Base-by-base conservation (phyloP, 2,888 invertebrate genomes). In the Zygothrica quintamaculata region DNA sequence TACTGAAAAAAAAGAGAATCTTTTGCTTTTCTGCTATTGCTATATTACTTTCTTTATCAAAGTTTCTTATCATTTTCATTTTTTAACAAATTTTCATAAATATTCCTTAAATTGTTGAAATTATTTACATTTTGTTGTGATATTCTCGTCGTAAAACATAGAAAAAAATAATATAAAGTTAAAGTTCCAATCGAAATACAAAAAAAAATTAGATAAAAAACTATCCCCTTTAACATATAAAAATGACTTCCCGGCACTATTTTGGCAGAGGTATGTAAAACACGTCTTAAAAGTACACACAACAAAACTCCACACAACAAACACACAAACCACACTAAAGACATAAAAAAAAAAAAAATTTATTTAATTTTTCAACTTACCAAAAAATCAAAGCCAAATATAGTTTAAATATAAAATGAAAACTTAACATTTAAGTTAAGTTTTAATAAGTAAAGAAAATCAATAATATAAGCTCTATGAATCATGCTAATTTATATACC, bases 261-360 rank as follows among this genome's bases (percentile, higher is more conserved):
- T 90, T 91, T 91, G 91, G 91, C 90, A 91, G 89, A 91, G 90
- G 90, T 91, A 91, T 87, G 90, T 90, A 89, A 88, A 87, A 86
- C 74, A 80, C 68, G 61, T 77, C 71, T 79, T 60, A 34, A 53
- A 64, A 60, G 46, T 61, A 66, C 65, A 51, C 33, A 62, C 13
- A 57, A 51, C 50, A 29, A 56, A n/a, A n/a, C n/a, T n/a, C n/a
- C 39, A 36, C 22, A 47, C 57, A 22, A 50, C 47, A 2, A 25
- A 44, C 33, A 34, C 8, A 40, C 12, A 48, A 33, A 12, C 4
- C 7, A 22, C 18, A 26, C n/a, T 34, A 37, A 42, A 37, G 36
- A 52, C 52, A 36, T 29, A 61, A 39, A 16, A 11, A 8, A 46
- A 16, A 44, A 12, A 7, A 52, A 29, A 60, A 22, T 5, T 3